Evolutionary conservation across 2,113 vertebrate genomes (phyloP).

Genomic region (Brevimyrus niger): DNA sequence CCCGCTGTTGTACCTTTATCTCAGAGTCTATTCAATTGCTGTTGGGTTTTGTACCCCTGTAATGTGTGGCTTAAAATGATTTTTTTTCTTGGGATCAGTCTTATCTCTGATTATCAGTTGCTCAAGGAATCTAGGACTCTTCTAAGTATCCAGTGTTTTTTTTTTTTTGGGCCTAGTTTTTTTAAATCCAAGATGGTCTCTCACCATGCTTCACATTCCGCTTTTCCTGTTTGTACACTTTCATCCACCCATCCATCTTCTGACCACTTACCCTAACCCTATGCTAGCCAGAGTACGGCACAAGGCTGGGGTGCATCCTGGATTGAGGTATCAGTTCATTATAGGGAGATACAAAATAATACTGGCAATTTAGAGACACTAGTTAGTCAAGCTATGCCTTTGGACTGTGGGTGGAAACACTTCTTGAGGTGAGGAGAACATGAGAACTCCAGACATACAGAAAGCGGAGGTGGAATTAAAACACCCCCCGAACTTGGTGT

Average conservation of each 20-base stretch:
- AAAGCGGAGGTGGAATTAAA: neutral
- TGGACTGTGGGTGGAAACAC: neutral
- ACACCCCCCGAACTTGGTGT: neutral
- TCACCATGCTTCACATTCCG: neutral
- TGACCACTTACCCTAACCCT: neutral
- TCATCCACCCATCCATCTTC: neutral
- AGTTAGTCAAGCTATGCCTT: neutral
- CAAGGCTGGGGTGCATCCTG: neutral
- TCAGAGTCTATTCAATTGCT: neutral
- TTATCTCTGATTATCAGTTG: neutral
- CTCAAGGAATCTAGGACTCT: neutral
- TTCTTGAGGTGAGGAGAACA: neutral
- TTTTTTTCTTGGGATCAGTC: neutral
- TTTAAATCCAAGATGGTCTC: neutral
- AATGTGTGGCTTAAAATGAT: neutral
- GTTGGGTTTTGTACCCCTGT: neutral
- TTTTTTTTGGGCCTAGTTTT: neutral
- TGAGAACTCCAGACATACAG: neutral
- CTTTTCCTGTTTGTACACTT: neutral
- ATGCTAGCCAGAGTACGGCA: neutral
- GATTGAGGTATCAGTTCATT: neutral
- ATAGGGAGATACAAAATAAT: neutral
- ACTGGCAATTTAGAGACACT: neutral
- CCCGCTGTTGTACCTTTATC: neutral
- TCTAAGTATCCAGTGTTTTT: neutral